Evolutionary conservation across 2,888 invertebrate species (phyloP).

Genomic region (Drymonia ruficornis): DNA sequence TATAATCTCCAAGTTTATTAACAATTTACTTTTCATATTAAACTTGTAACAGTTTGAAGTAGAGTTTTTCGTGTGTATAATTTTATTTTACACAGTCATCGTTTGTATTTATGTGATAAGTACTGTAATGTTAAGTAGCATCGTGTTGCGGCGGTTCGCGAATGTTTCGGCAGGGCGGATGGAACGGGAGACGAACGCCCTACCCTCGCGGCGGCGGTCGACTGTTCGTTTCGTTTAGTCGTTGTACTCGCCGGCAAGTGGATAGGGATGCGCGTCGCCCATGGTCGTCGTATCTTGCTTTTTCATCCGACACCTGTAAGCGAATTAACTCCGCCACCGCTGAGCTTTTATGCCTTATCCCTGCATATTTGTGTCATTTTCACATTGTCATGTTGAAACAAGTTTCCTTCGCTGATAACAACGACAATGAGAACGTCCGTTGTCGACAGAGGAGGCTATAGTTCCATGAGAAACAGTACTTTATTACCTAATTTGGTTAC

Average conservation of each 20-base stretch:
- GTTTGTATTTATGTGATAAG: not conserved
- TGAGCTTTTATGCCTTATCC: not conserved
- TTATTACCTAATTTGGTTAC: no score
- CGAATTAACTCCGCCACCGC: not conserved
- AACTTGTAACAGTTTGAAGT: constrained; percentile 20
- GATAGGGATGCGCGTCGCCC: constrained; percentile 49
- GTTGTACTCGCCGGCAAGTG: constrained; percentile 16
- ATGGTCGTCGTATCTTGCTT: constrained; percentile 19
- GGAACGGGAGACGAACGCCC: constrained; percentile 15
- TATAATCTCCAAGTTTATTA: constrained; percentile 45
- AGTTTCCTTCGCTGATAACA: no score
- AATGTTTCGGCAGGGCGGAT: constrained; percentile 2
- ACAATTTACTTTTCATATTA: constrained; percentile 37
- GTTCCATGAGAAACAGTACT: no score
- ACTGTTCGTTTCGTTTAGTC: constrained; percentile 32
- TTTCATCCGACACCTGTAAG: constrained; percentile 16
- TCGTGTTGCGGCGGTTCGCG: constrained; percentile 18
- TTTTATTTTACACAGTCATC: not conserved
- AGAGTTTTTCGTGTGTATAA: constrained; percentile 10
- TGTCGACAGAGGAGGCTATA: no score
- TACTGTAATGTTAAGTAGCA: not conserved
- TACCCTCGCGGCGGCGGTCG: constrained; percentile 28
- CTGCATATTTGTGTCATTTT: no score
- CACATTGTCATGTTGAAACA: no score
- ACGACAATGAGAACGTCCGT: no score